Base-by-base conservation (phyloP, 2,113 vertebrate species). In the Trichechus manatus region DNA sequence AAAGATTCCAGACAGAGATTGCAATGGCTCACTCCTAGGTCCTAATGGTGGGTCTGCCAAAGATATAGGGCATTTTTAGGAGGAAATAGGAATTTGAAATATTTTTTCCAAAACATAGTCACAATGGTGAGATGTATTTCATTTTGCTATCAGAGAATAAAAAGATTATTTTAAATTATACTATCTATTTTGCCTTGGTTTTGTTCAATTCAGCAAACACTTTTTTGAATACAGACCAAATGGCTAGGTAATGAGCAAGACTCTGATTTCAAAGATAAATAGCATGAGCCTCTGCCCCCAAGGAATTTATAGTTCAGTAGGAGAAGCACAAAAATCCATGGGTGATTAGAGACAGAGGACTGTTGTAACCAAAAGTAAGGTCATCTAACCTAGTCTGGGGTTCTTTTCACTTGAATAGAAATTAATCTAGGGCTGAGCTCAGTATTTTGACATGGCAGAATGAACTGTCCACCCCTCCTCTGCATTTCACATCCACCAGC, bases 1-100 rank as follows among this genome's bases (percentile, higher is more conserved):
- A 23, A 96, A 97, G 31, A 47, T 56, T 96, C 97, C 85, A 96
- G 59, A 70, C 50, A 72, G 82, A 89, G 63, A 97, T 90, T 91
- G 94, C 96, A 95, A 75, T 85, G 91, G 77, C 44, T 92, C 50
- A 85, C 20, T 13, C 31, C 27, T 64, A 72, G 83, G 33, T 83
- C 88, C 59, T 64, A 47, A 61, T 44, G 39, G 53, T 70, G 64
- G 78, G 20, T 97, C 9, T 82, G 22, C 61, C 93, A 96, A 75
- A 80, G 20, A 96, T 22, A 22, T 9, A 96, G 84, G 83, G 33
- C 0, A 95, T 9, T 96, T 97, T 87, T 53, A 93, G 93, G 82
- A 90, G 81, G 7, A 29, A 94, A 96, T 87, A 11, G 70, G 31
- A 13, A 96, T 63, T 70, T 86, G 20, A 83, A 27, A 89, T 23